phyloP scores from a whole-genome alignment of 2,113 vertebrate genomes.

The Cettia cetti region DNA sequence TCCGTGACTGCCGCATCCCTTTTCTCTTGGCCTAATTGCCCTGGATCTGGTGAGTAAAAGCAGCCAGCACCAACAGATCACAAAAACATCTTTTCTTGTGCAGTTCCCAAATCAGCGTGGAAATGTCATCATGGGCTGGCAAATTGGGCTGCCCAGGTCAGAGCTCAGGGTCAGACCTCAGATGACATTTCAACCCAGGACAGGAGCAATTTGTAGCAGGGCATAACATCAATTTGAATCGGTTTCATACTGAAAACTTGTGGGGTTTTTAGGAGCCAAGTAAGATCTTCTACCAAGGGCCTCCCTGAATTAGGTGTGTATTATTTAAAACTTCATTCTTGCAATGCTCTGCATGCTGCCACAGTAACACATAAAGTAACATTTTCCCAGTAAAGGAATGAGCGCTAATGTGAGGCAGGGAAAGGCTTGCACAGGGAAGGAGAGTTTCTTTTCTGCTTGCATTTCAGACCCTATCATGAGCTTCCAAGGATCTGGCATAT shows the following conservation, averaged over 20 bases:
- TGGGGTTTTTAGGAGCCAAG: neutral
- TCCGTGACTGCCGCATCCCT: neutral
- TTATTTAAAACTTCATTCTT: neutral
- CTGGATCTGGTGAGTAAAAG: neutral
- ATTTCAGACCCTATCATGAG: neutral
- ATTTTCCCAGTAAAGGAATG: neutral
- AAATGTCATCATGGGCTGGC: neutral
- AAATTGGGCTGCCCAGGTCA: constrained; percentile 7
- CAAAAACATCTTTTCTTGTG: neutral
- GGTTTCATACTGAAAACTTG: neutral
- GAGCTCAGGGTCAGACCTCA: constrained; percentile 16
- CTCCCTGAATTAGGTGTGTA: neutral
- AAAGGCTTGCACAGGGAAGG: neutral
- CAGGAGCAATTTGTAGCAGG: constrained; percentile 11
- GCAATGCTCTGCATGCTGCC: fast-evolving
- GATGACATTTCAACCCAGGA: neutral
- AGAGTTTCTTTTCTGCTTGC: neutral
- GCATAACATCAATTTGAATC: neutral
- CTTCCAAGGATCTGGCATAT: neutral
- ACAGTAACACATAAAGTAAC: neutral
- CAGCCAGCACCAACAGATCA: neutral
- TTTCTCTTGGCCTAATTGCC: neutral
- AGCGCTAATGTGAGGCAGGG: neutral
- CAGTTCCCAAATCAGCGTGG: neutral
- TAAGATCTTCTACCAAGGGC: neutral